These are phyloP conservation scores for Trinorchestia longiramus DNA, from an alignment of 1,140 invertebrate species.

Conservation along the genomic window DNA sequence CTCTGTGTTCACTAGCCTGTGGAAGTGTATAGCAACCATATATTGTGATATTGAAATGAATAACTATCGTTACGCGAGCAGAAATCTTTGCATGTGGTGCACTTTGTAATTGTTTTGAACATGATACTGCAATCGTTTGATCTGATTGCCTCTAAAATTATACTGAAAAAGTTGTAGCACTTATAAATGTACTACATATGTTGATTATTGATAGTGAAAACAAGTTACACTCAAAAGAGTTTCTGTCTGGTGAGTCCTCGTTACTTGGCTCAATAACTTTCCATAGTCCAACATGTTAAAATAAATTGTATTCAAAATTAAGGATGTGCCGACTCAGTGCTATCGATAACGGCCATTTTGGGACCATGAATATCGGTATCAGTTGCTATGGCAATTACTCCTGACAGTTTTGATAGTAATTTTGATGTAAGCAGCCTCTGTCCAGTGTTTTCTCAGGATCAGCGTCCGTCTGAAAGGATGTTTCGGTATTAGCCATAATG, in stretches of 20 bases:
- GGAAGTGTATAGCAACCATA: too few species aligned
- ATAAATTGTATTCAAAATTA: background rate
- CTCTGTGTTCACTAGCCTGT: too few species aligned
- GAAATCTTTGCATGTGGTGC: background rate
- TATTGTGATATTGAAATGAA: background rate
- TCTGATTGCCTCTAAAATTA: background rate
- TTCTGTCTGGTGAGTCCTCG: too few species aligned
- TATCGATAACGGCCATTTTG: background rate
- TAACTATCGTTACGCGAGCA: background rate
- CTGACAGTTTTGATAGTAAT: background rate
- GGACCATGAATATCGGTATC: background rate
- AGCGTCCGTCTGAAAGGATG: too few species aligned
- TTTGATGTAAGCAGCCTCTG: too few species aligned
- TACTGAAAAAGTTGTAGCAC: background rate
- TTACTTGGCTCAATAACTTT: background rate
- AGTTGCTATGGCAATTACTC: background rate
- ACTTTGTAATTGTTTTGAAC: background rate
- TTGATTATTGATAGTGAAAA: background rate
- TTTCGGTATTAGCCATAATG: too few species aligned
- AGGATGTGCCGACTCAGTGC: background rate
- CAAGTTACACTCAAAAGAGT: too few species aligned
- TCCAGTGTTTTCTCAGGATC: too few species aligned
- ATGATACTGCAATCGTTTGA: background rate
- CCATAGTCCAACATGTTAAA: background rate
- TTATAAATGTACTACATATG: background rate